Base-by-base conservation (phyloP, 1,140 invertebrate species). In the Yoshiicerus persimilis region DNA sequence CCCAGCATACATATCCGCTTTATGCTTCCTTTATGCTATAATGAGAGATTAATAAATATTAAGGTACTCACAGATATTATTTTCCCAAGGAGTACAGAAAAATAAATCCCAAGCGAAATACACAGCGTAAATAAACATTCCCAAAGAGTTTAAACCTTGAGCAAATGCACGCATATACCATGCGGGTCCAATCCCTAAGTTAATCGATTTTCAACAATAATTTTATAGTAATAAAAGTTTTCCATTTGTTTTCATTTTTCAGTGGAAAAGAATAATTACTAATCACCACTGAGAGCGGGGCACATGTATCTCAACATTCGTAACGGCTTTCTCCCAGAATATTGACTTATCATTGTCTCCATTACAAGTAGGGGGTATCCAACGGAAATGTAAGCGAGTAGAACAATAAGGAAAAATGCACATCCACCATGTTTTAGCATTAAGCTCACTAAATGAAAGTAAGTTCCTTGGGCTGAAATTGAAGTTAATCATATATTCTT, bases 301-400 rank as follows among this genome's bases (percentile, higher is more conserved):
- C 39, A 70, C 36, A 89, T 25, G 20, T 30, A 84, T 85, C 86
- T 11, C 0, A 89, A 36, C 27, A 89, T 64, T 32, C 32, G 47
- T 11, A 89, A 11, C 23, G 88, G 88, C 41, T 89, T 89, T 34
- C 88, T 32, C 6, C 86, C 86, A 3, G 75, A 66, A 30, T 89
- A 89, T 32, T 89, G 88, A 20, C 88, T 86, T 13, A 70, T 85
- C 38, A 84, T 56, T 32, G 80, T 87, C 75, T 89, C 86, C 11
- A 83, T 27, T 25, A 87, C 8, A 1, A 41, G 30, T 16, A 87
- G 4, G 5, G 86, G 86, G n/a, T 87, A 87, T 20, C 64, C 86
- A 27, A 87, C 34, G 0, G 34, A 23, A 10, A 77, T 25, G 38
- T 87, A 87, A 13, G 13, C 6, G 20, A 87, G 25, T 16, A 77